Evolutionary conservation across 1,140 invertebrate genomes (phyloP).

Genomic region (Brachystomella parvula): DNA sequence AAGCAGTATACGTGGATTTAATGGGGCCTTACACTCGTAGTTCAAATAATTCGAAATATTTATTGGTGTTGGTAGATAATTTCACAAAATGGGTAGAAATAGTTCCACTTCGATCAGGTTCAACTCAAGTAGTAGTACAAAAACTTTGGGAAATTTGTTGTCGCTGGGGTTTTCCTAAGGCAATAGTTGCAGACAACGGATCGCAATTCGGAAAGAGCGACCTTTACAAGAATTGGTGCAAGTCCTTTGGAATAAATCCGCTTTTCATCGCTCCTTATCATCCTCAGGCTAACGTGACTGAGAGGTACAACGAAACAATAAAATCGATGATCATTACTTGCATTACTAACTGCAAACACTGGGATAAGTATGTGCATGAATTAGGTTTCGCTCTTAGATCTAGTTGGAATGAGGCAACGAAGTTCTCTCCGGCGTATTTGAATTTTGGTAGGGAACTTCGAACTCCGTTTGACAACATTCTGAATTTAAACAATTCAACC

Average conservation of each 20-base stretch:
- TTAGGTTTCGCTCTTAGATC: constrained; percentile 45
- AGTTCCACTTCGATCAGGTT: constrained; percentile 25
- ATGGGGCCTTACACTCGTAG: constrained; percentile 35
- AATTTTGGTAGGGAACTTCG: constrained; percentile 43
- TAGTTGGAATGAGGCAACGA: constrained; percentile 40
- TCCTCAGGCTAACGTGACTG: constrained; percentile 43
- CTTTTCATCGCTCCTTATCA: constrained; percentile 41
- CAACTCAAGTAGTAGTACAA: constrained; percentile 23
- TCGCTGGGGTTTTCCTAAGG: constrained; percentile 35
- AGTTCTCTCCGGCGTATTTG: constrained; percentile 42
- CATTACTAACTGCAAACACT: constrained; percentile 27
- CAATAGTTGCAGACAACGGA: constrained; percentile 38
- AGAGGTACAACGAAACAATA: constrained; percentile 45
- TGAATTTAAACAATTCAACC: background rate
- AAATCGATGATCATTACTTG: constrained; percentile 42
- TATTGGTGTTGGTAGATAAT: constrained; percentile 33
- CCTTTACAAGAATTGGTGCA: constrained; percentile 18
- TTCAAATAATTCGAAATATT: constrained; percentile 14
- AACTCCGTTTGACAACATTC: constrained; percentile 16
- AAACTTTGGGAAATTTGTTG: constrained; percentile 31
- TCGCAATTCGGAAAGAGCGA: constrained; percentile 36
- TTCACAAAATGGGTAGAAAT: constrained; percentile 37
- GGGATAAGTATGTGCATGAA: constrained; percentile 41
- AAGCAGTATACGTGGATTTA: constrained; percentile 30
- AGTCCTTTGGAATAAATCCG: constrained; percentile 7